phyloP scores from a whole-genome alignment of 2,113 vertebrate species.

The Pseudorectes ferrugineus region DNA sequence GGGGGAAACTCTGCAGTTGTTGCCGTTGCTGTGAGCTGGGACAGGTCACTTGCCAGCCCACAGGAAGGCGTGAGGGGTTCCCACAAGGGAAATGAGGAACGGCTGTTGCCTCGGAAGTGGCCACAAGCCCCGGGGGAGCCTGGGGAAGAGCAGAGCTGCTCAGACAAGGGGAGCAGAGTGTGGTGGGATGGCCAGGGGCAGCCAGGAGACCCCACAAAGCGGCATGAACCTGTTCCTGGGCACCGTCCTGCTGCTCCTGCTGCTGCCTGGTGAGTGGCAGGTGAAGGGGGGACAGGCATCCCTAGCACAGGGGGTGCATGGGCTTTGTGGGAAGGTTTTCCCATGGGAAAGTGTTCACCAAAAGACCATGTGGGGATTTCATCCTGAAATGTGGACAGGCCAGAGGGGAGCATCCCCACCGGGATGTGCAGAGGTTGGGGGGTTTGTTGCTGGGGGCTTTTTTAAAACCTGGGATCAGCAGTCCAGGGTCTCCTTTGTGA shows the following conservation, averaged over 20 bases:
- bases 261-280: not conserved
- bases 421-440: not conserved
- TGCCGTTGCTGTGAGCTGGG: accelerated
- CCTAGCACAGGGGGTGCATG: accelerated
- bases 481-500: not conserved
- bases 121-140: not conserved
- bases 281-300: accelerated
- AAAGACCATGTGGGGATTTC: not conserved
- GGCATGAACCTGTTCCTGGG: not conserved
- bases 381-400: not conserved
- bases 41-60: not conserved
- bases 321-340: not conserved
- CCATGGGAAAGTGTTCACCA: not conserved
- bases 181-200: not conserved
- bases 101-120: not conserved
- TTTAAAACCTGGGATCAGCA: not conserved
- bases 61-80: not conserved
- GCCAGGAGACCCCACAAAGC: not conserved
- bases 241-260: not conserved
- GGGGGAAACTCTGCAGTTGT: accelerated
- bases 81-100: not conserved
- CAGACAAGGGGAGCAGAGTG: accelerated
- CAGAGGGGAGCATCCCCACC: not conserved
- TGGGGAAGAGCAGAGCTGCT: not conserved
- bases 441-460: not conserved